Conservation (phyloP, 2,888 invertebrate genomes). For the Philereme vetulata region DNA sequence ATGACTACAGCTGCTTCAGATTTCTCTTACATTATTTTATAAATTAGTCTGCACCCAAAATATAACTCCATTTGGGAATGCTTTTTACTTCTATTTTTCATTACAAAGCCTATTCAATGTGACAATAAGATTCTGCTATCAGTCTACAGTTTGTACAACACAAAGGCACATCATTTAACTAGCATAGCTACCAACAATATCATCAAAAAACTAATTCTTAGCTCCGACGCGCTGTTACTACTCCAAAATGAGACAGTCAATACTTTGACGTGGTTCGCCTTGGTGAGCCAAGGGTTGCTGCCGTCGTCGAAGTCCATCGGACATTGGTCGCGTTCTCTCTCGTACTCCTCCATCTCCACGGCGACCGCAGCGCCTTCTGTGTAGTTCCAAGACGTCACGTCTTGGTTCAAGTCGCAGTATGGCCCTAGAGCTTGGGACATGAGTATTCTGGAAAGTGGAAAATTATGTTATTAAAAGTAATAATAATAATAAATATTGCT, state of each 20-base stretch:
- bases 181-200: slow-evolving; percentile 45
- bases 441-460: slow-evolving; percentile 62
- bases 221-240: slow-evolving; percentile 48
- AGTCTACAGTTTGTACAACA: slow-evolving; percentile 36
- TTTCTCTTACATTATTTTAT: too few relatives aligned
- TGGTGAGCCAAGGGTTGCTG: slow-evolving; percentile 90
- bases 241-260: slow-evolving; percentile 82
- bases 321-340: slow-evolving; percentile 97
- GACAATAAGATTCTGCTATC: neutral
- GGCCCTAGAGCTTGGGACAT: slow-evolving; percentile 95
- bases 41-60: too few relatives aligned
- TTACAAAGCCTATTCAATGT: too few relatives aligned
- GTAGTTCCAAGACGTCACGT: slow-evolving; percentile 94
- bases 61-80: too few relatives aligned
- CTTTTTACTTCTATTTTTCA: too few relatives aligned
- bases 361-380: slow-evolving; percentile 97
- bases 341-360: slow-evolving; percentile 95
- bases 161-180: slow-evolving; percentile 43
- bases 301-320: slow-evolving; percentile 99
- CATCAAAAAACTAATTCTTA: slow-evolving; percentile 46
- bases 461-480: too few relatives aligned
- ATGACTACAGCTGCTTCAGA: too few relatives aligned
- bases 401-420: slow-evolving; percentile 94
- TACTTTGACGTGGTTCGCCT: slow-evolving; percentile 88
- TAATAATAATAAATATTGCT: too few relatives aligned